Conservation (phyloP, 2,797 vertebrate genomes). For the Schizothorax lantsangensis region DNA sequence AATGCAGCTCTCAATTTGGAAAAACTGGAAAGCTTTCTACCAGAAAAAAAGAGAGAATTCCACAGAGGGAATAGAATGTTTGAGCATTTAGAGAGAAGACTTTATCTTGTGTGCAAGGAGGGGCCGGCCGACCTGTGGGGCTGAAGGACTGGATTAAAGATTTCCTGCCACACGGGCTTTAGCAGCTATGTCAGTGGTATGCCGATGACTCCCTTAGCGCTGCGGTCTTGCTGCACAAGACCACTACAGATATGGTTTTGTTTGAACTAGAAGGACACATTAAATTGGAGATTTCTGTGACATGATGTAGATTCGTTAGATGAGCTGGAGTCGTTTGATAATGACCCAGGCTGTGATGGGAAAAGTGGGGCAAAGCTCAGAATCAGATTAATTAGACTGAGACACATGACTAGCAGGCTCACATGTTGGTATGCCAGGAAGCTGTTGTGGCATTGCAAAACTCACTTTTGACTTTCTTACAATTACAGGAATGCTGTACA, state of each 20-base stretch:
- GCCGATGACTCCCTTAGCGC: slow-evolving; percentile 45
- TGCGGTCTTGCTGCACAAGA: background rate
- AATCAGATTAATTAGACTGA: slow-evolving; percentile 77
- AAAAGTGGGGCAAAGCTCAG: slow-evolving; percentile 69
- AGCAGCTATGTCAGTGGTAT: slow-evolving; percentile 17
- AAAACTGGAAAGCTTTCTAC: slow-evolving; percentile 57
- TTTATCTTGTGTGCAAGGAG: slow-evolving; percentile 39
- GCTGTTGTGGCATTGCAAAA: slow-evolving; percentile 46
- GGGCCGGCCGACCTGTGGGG: slow-evolving; percentile 23
- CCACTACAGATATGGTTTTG: background rate
- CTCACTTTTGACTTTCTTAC: background rate
- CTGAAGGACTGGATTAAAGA: slow-evolving; percentile 51
- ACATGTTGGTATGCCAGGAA: slow-evolving; percentile 65
- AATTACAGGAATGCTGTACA: background rate
- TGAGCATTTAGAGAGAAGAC: slow-evolving; percentile 36
- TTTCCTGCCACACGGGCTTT: slow-evolving; percentile 37
- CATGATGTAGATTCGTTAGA: slow-evolving; percentile 28
- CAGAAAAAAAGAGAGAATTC: slow-evolving; percentile 54
- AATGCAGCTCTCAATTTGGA: slow-evolving; percentile 64
- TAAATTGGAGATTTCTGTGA: slow-evolving; percentile 38
- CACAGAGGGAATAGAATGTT: slow-evolving; percentile 24
- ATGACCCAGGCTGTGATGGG: slow-evolving; percentile 31
- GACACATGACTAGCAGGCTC: slow-evolving; percentile 71
- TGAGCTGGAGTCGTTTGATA: slow-evolving; percentile 37
- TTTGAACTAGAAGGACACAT: background rate